Conservation (phyloP, 1,140 invertebrate species). For the Pseudomyrmex sp. region DNA sequence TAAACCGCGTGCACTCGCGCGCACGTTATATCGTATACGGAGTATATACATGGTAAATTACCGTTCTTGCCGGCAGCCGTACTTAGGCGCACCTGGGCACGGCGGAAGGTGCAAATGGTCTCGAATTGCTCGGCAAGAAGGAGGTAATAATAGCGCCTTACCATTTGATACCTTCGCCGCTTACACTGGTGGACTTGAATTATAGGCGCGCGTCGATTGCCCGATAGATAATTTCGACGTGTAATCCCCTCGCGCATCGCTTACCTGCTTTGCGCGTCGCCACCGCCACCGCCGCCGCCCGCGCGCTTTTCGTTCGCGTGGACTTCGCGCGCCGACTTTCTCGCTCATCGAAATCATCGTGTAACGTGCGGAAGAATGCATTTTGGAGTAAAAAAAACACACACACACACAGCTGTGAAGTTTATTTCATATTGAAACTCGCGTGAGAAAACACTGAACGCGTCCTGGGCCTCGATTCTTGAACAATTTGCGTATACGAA, state of each 20-base stretch:
- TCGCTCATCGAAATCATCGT: not conserved
- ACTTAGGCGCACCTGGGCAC: slow-evolving; percentile 60
- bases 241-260: slow-evolving; percentile 9
- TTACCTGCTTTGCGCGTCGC: not conserved
- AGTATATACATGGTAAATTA: slow-evolving; percentile 53
- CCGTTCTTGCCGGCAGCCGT: slow-evolving; percentile 57
- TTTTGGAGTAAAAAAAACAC: too few relatives aligned
- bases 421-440: too few relatives aligned
- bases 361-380: not conserved
- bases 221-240: slow-evolving; percentile 55
- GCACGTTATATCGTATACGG: slow-evolving; percentile 5
- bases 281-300: too few relatives aligned
- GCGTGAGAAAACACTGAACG: too few relatives aligned
- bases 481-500: too few relatives aligned
- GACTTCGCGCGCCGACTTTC: not conserved
- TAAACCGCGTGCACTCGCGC: slow-evolving; percentile 13
- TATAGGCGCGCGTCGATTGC: slow-evolving; percentile 51
- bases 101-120: slow-evolving; percentile 61
- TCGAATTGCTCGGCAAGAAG: slow-evolving; percentile 55
- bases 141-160: slow-evolving; percentile 56
- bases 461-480: too few relatives aligned
- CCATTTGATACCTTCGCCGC: slow-evolving; percentile 57
- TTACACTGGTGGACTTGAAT: slow-evolving; percentile 43
- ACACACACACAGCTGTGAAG: too few relatives aligned
- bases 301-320: not conserved